Base-by-base conservation (phyloP, 2,797 vertebrate genomes). In the Neomorphus geoffroyi region DNA sequence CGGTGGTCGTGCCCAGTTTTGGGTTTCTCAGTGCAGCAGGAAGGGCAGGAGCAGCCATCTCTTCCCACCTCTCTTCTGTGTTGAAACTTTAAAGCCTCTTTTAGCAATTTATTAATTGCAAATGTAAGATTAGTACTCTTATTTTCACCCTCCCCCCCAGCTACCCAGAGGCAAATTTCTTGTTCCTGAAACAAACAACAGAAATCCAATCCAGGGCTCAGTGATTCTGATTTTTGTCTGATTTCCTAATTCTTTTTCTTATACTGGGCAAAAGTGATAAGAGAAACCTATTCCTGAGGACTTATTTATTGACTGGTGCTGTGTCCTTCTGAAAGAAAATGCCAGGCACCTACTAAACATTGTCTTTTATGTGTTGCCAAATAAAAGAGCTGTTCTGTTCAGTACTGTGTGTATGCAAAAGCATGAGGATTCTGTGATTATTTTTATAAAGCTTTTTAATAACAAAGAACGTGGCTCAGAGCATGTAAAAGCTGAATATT, bases 381-480 rank as follows among this genome's bases (percentile, higher is more conserved):
- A 91, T 22, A 64, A 83, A 79, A 74, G 60, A 58, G 53, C 69
- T 46, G 77, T 65, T 86, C 93, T 86, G 46, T 90, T 78, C 73
- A 45, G 45, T 71, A 65, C 46, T 39, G 3, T 3, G 3, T 1
- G 10, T 41, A 23, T 83, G 87, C 65, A 85, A 64, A 90, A 91
- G 50, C 61, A 13, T 18, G 46, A 88, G 43, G 61, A 71, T 88
- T 93, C 61, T 65, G 28, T 83, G 41, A 43, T 94, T 94, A 66
- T 74, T 91, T 94, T 93, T 88, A 51, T 75, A 86, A 88, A 84
- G 46, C 70, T 88, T 74, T 90, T 93, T 81, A 89, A 87, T 88
- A 84, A 46, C 93, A 50, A 32, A 58, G 65, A 88, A 57, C n/a
- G 30, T 22, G 33, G 43, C 69, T 78, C 22, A 23, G 65, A 90